Evolutionary conservation across 35 echinoderm and acorn worm genomes (phyloP).

Genomic region (Ptychodera flava): DNA sequence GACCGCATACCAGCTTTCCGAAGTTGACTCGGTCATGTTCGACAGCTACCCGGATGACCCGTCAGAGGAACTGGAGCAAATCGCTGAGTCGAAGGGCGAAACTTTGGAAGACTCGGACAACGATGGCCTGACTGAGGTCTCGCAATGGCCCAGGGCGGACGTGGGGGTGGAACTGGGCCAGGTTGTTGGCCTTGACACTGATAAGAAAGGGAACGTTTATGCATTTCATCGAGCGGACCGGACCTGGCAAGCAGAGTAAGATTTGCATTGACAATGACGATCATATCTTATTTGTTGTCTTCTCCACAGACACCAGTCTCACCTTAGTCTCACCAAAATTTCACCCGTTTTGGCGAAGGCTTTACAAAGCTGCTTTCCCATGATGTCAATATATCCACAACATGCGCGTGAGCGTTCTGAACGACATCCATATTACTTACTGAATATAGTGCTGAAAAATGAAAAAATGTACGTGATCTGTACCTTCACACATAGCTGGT

Average conservation of each 20-base stretch:
- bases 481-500: too few species aligned
- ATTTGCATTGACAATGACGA: too few species aligned
- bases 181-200: slow-evolving; percentile 69
- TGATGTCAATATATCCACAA: too few species aligned
- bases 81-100: not conserved
- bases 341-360: too few species aligned
- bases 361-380: too few species aligned
- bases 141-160: not conserved
- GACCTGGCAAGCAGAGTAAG: slow-evolving; percentile 35
- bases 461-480: too few species aligned
- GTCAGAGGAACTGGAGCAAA: not conserved
- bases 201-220: slow-evolving; percentile 58
- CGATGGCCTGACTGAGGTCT: not conserved
- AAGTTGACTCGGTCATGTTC: not conserved
- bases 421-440: too few species aligned
- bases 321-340: too few species aligned
- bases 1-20: not conserved
- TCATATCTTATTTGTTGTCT: too few species aligned
- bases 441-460: too few species aligned
- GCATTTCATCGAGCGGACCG: slow-evolving; percentile 77
- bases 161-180: slow-evolving; percentile 47
- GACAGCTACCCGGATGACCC: not conserved
- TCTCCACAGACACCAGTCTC: too few species aligned
- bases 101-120: not conserved
- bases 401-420: too few species aligned